A percentile compares a stretch with the other conserved stretches of the same genome.
Evolutionary conservation across 2,888 invertebrate species (phyloP).

Genomic region (Tanypteryx hageni): DNA sequence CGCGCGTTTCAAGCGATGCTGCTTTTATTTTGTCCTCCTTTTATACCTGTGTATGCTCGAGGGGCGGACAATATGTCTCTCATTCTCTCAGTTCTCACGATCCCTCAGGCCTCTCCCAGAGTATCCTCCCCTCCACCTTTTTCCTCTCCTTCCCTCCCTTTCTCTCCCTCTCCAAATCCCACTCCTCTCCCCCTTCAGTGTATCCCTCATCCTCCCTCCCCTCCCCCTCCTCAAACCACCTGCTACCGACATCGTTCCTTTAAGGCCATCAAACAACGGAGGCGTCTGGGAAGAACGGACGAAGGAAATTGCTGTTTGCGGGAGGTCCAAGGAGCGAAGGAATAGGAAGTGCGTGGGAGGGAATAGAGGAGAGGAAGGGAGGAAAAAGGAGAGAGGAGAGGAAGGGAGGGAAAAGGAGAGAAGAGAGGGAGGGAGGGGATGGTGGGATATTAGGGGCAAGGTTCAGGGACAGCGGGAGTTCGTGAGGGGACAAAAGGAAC

Average conservation of each 20-base stretch:
- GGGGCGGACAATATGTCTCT: too few relatives aligned
- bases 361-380: not conserved
- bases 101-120: too few relatives aligned
- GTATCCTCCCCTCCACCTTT: not conserved
- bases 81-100: too few relatives aligned
- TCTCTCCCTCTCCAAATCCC: not conserved
- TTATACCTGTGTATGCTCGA: too few relatives aligned
- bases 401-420: not conserved
- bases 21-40: too few relatives aligned
- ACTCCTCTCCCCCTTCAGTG: not conserved
- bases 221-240: not conserved
- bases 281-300: constrained; percentile 1
- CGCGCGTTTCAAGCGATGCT: too few relatives aligned
- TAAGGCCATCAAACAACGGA: constrained; percentile 6
- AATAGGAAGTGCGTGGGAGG: not conserved
- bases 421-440: not conserved
- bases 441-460: not conserved
- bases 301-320: constrained; percentile 22
- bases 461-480: not conserved
- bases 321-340: not conserved
- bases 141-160: not conserved
- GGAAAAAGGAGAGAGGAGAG: not conserved
- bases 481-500: not conserved
- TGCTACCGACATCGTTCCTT: constrained; percentile 3
- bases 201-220: not conserved